Base-by-base conservation (phyloP, 2,113 vertebrate genomes). In the Mus musculus region DNA sequence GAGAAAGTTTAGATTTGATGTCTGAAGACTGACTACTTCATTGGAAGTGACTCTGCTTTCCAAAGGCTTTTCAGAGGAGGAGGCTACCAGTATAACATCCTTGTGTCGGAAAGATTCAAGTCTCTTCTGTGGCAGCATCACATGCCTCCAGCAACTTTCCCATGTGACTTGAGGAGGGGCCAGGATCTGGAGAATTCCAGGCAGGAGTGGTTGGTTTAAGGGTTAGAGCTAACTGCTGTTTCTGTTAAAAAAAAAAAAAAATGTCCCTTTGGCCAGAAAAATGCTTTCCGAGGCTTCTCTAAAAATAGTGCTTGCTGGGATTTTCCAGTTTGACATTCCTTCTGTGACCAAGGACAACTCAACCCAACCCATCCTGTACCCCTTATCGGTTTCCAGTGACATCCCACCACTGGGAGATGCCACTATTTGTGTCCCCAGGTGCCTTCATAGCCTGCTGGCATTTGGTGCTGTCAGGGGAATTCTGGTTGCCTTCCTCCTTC, bases 291-390 rank as follows among this genome's bases (percentile, higher is more conserved):
- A 94, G 86, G 73, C 88, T 93, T 78, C 90, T 95, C 97, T 97
- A 97, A 98, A 97, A 98, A 98, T 97, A 98, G 97, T 87, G 63
- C 94, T 92, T 24, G 12, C 90, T 49, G 95, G 95, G 96, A 97
- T 97, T 97, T 98, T 97, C 97, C 97, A 97, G 76, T 80, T 93
- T 75, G 77, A 96, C 95, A 96, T 97, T 98, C 97, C 94, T 97
- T 93, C 20, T 42, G 11, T 91, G 92, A 91, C 94, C 87, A 80
- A 93, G 85, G 81, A 87, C 77, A 91, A 42, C 19, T 36, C 52
- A 0, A 88, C 75, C 85, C 85, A 92, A 39, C 59, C 67, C 56
- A 63, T 84, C 81, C 80, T 76, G 22, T 0, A 0, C 61, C 85
- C 42, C 71, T 93, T 46, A 59, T 81, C 7, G 59, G n/a, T 76